Evolutionary conservation across 2,797 vertebrate species (phyloP), one percentile per base, ranked within the genome.

Genomic region (Coendou prehensilis): DNA sequence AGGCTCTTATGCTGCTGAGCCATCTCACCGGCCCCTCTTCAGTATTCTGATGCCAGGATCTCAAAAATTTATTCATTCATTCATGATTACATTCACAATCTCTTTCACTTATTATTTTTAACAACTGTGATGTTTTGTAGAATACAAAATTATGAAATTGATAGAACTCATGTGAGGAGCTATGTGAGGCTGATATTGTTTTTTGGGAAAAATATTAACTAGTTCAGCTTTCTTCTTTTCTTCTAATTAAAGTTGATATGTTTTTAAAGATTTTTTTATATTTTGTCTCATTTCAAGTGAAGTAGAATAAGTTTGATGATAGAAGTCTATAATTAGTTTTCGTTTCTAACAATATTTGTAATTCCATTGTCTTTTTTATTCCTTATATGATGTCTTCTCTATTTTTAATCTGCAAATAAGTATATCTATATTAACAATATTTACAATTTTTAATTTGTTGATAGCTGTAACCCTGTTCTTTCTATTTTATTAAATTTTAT

Each of bases 401-500:
- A 78, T 75, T 86, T 79, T 61, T 91, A 50, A 30, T 75, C 28
- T 69, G 79, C 30, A 91, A 87, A 59, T 76, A 50, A 89, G 5
- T 56, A 9, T 37, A 56, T 22, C 17, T 56, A 18, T 67, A 30
- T 47, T 64, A 28, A 64, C 54, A 59, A 87, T 89, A 20, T 67
- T 76, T 83, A 59, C 28, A 20, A 28, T 78, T 59, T 82, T 81
- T 73, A 33, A 78, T 2, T 78, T 88, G 8, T 47, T 75, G 78
- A 63, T 83, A 61, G 64, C 63, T 87, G 26, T 26, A 76, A 69
- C 22, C 47, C 14, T 50, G 50, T 92, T 83, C 33, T 87, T 81
- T 87, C 76, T 41, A 50, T 67, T 83, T 88, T 54, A 88, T 69
- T 83, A 37, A 81, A 57, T 88, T 83, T 64, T n/a, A 57, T 83